phyloP scores from a whole-genome alignment of 2,113 vertebrate species.

The Lethenteron camtschaticum region DNA sequence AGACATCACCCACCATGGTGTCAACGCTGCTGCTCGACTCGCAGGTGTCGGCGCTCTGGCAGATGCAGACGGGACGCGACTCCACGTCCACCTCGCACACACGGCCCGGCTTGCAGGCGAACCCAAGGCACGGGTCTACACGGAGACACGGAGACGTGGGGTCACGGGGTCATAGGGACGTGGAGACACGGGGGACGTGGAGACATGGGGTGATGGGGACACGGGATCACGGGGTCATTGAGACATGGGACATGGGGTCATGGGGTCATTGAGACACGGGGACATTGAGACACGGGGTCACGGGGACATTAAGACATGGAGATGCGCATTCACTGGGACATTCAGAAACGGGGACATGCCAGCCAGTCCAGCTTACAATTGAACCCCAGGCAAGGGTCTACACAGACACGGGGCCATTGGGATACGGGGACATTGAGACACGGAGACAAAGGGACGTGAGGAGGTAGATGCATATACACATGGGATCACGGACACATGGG shows the following conservation, averaged over 20 bases:
- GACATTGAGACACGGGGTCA: too few relatives aligned
- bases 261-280: background rate
- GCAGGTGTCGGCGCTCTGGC: conserved; percentile 1
- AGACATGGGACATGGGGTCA: background rate
- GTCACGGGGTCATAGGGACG: background rate
- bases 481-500: background rate
- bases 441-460: too few relatives aligned
- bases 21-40: background rate
- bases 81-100: background rate
- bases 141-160: background rate
- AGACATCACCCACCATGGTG: background rate
- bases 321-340: too few relatives aligned
- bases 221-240: background rate
- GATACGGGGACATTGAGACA: background rate
- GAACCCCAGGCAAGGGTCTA: background rate
- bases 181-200: background rate
- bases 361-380: background rate
- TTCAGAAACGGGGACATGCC: too few relatives aligned
- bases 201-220: background rate
- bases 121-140: background rate
- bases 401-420: background rate
- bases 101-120: conserved; percentile 1
- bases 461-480: background rate
- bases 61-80: background rate
- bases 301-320: too few relatives aligned